Evolutionary conservation across 2,888 invertebrate species (phyloP), one percentile per base, ranked within the genome.

Genomic region (Zeuzera pyrina): DNA sequence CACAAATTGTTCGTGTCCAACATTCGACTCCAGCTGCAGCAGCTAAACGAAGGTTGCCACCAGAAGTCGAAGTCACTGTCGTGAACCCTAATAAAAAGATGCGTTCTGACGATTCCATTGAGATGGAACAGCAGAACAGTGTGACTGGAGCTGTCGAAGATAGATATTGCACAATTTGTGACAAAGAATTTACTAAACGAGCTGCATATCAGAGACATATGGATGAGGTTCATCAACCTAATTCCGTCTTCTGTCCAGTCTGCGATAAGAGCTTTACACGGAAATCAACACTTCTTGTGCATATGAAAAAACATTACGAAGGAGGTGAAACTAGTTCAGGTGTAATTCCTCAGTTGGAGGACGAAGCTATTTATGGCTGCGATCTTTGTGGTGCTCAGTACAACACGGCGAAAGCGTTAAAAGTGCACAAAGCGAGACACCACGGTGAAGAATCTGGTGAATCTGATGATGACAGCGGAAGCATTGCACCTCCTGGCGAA

Each of bases 191-290:
- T 51, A 85, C 83, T 2, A 86, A 85, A 38, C 84, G 87, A 28
- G 86, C 87, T 1, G 84, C 86, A 2, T 87, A 85, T 47, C 85
- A 86, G 34, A 84, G 85, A 0, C 90, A 89, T 46, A 74, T 87
- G 63, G 86, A 85, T 42, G 81, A 79, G 37, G 85, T 85, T 4
- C 87, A 86, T 43, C 81, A 76, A 41, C 84, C 76, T 7, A 85
- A 83, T 39, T 81, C 83, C 0, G 81, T 81, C 14, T 86, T 86
- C 31, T 90, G 90, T 48, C 86, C 86, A 4, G 79, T 88, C 2
- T 90, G 90, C 52, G 84, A 85, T 27, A 87, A 86, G 44, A 83
- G 85, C 33, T 89, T 89, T 49, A 87, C 88, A 2, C 79, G 87
- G 21, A 86, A 86, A 51, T 88, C 88, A 3, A 86, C 88, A 0